Conservation (phyloP, 2,888 invertebrate species). For the Xylota segnis region DNA sequence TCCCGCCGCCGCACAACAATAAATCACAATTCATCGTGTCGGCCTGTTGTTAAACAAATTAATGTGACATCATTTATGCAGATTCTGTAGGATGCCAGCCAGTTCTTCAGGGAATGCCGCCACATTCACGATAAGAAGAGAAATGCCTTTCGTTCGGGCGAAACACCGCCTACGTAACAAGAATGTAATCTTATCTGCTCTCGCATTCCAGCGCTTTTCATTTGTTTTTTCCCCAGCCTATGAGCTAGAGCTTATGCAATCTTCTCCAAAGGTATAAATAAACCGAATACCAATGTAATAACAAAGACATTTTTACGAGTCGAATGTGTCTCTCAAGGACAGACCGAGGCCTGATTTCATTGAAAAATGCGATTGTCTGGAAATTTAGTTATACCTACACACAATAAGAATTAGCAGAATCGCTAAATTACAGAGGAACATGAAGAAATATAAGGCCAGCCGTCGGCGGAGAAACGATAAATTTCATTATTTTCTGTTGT, state of each 20-base stretch:
- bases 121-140: conserved; percentile 6
- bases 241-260: conserved; percentile 60
- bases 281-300: conserved; percentile 56
- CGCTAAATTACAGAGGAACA: not conserved
- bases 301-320: conserved; percentile 48
- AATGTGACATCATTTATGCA: conserved; percentile 60
- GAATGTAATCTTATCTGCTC: conserved; percentile 57
- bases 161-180: conserved; percentile 34
- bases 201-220: conserved; percentile 20
- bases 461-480: not conserved
- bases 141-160: too few relatives aligned
- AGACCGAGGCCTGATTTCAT: conserved; percentile 9
- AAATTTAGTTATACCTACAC: not conserved
- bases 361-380: conserved; percentile 29
- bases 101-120: not conserved
- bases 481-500: not conserved
- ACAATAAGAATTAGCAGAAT: not conserved
- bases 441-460: not conserved
- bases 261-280: conserved; percentile 62
- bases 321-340: conserved; percentile 36
- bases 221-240: not conserved
- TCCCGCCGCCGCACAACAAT: conserved; percentile 30
- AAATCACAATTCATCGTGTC: conserved; percentile 24
- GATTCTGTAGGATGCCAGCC: not conserved
- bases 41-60: conserved; percentile 46